Evolutionary conservation across 1,140 invertebrate genomes (phyloP).

Genomic region (Heliothis subflexa): DNA sequence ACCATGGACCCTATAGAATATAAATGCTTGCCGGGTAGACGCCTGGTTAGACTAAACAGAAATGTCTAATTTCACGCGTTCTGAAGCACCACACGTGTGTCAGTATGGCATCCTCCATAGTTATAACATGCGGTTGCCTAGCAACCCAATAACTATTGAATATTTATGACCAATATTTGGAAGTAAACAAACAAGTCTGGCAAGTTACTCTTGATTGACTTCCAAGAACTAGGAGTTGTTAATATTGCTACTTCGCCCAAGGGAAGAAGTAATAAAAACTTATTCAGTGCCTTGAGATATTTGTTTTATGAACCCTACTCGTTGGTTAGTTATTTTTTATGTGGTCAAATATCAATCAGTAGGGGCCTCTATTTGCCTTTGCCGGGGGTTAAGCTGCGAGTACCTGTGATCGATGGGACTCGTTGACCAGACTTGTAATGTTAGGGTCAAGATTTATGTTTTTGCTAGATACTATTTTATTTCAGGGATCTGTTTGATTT

Average conservation of each 20-base stretch:
- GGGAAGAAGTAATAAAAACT: background rate
- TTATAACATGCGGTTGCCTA: background rate
- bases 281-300: background rate
- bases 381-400: conserved; percentile 31
- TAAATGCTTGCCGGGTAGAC: too few species aligned
- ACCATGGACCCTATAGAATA: too few species aligned
- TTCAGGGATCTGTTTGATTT: conserved; percentile 8
- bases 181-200: conserved; percentile 3
- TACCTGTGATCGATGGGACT: conserved; percentile 49
- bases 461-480: conserved; percentile 23
- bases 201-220: conserved; percentile 18
- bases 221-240: conserved; percentile 4
- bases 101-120: background rate
- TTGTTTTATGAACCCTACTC: conserved; percentile 21
- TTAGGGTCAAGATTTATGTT: conserved; percentile 48
- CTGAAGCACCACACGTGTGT: background rate
- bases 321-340: conserved; percentile 35
- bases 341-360: conserved; percentile 51
- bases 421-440: conserved; percentile 15
- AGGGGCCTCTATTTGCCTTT: conserved; percentile 30
- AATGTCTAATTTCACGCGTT: too few species aligned
- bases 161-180: conserved; percentile 23
- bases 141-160: background rate
- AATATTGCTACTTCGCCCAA: background rate
- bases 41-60: too few species aligned